Evolutionary conservation across 2,888 invertebrate genomes (phyloP).

Genomic region (Cistogaster globosa): DNA sequence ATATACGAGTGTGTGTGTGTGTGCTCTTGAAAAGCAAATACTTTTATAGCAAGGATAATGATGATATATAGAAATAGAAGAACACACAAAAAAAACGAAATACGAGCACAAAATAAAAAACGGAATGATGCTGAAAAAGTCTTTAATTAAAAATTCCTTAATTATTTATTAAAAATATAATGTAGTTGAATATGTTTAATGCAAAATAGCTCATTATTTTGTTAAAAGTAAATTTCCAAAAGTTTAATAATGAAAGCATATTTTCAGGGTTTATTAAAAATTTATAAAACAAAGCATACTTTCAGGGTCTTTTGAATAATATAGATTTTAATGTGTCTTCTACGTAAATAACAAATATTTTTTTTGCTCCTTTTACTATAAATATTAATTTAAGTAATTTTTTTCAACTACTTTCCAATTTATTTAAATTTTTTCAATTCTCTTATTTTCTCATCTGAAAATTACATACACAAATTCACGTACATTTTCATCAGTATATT

Average conservation of each 20-base stretch:
- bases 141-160: background rate
- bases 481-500: background rate
- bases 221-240: too few species aligned
- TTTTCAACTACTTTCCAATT: background rate
- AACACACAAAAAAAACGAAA: constrained; percentile 46
- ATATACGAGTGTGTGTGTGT: constrained; percentile 45
- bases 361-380: background rate
- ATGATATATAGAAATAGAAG: constrained; percentile 66
- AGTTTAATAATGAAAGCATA: constrained; percentile 30
- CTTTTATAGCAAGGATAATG: constrained; percentile 77
- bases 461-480: background rate
- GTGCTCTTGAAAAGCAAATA: constrained; percentile 78
- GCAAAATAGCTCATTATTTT: too few species aligned
- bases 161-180: background rate
- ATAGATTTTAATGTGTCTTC: background rate
- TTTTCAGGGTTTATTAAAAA: constrained; percentile 50
- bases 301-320: constrained; percentile 66
- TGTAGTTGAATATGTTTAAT: too few species aligned
- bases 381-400: background rate
- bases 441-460: background rate
- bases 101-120: constrained; percentile 48
- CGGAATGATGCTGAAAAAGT: constrained; percentile 40
- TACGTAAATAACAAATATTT: background rate
- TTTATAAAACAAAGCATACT: constrained; percentile 60
- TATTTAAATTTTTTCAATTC: background rate